Conservation (phyloP, 2,113 vertebrate species). For the Kobus ellipsiprymnus region DNA sequence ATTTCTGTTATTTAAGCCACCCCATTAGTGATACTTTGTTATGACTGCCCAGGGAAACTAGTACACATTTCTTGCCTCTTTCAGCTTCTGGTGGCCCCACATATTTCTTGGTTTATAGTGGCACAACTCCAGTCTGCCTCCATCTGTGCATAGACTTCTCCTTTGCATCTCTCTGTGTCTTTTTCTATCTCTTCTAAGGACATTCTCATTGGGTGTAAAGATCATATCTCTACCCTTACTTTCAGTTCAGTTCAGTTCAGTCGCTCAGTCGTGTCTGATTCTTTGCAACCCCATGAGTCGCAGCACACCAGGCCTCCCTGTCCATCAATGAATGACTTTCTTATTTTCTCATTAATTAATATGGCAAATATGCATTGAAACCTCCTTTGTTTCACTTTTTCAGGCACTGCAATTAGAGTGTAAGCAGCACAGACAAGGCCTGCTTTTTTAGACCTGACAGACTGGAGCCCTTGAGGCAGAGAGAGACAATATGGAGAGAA, state of each 20-base stretch:
- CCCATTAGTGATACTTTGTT: neutral
- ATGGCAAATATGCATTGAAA: neutral
- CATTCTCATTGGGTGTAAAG: neutral
- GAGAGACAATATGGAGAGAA: neutral
- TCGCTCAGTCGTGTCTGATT: neutral
- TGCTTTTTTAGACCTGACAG: neutral
- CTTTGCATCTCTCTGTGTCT: neutral
- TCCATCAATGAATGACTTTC: neutral
- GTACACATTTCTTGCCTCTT: neutral
- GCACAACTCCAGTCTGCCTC: fast-evolving
- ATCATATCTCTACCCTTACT: neutral
- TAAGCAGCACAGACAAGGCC: neutral
- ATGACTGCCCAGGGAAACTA: neutral
- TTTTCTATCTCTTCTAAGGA: neutral
- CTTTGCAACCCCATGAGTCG: neutral
- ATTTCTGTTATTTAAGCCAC: neutral
- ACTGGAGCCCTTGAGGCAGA: neutral
- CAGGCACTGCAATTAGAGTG: neutral
- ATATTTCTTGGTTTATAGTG: neutral
- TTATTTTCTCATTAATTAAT: neutral
- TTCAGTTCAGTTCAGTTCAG: neutral
- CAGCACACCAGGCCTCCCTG: too few relatives aligned
- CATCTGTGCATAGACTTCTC: fast-evolving
- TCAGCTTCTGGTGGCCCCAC: neutral
- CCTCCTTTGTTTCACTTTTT: neutral